Conservation (phyloP, 1,140 invertebrate species). For the Platorchestia sp. region DNA sequence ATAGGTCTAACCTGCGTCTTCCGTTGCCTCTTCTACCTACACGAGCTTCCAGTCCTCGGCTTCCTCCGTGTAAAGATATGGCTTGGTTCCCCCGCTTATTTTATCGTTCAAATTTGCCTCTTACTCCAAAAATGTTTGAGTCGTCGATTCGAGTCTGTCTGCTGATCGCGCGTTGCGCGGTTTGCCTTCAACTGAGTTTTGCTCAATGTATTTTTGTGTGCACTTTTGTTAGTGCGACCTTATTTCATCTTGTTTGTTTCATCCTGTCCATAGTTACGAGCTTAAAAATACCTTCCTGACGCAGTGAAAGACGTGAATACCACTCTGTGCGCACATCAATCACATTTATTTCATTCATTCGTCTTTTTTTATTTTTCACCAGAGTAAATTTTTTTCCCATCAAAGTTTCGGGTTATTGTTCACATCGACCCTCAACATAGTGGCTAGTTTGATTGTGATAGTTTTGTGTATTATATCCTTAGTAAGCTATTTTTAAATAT, state of each 20-base stretch:
- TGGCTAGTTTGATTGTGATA: too few relatives aligned
- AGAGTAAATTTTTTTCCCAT: too few relatives aligned
- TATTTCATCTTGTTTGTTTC: neutral
- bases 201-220: neutral
- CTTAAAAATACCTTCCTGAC: neutral
- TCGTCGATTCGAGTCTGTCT: neutral
- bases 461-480: too few relatives aligned
- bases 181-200: neutral
- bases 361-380: too few relatives aligned
- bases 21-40: constrained; percentile 33
- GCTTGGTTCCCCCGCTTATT: neutral
- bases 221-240: neutral
- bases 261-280: neutral
- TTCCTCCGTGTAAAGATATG: neutral
- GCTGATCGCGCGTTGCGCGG: neutral
- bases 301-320: neutral
- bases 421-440: too few relatives aligned
- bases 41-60: neutral
- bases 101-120: neutral
- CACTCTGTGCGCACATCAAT: neutral
- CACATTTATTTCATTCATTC: too few relatives aligned
- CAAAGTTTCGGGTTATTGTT: too few relatives aligned
- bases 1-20: constrained; percentile 10
- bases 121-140: neutral
- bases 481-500: too few relatives aligned